Percentiles rank a stretch among this genome's conserved stretches.
Conservation (phyloP, 2,888 invertebrate genomes). For the Monopis laevigella region DNA sequence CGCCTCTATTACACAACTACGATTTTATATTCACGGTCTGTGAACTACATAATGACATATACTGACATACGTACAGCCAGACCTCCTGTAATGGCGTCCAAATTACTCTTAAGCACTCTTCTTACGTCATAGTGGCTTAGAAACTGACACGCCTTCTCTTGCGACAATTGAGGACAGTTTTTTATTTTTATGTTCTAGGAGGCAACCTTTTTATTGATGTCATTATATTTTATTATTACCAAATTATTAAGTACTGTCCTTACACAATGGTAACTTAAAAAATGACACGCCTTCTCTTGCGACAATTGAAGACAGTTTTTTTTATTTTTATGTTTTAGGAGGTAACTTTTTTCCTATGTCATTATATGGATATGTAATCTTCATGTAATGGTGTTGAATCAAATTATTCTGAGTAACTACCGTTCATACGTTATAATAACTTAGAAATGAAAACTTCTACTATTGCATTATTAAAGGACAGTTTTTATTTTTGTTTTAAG, state of each 20-base stretch:
- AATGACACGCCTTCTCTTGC: slow-evolving; percentile 54
- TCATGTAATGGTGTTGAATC: no score
- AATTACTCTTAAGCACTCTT: slow-evolving; percentile 41
- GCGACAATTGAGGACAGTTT: slow-evolving; percentile 59
- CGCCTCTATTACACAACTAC: slow-evolving; percentile 12
- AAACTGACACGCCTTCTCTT: slow-evolving; percentile 52
- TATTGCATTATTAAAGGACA: no score
- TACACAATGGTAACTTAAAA: slow-evolving; percentile 23
- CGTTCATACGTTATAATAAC: slow-evolving; percentile 17
- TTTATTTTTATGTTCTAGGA: no score
- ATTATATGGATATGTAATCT: no score
- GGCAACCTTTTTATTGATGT: no score
- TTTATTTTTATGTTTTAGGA: no score
- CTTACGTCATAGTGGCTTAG: slow-evolving; percentile 21
- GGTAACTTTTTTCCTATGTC: no score
- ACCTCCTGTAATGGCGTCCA: slow-evolving; percentile 37
- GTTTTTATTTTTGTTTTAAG: no score
- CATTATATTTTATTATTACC: no score
- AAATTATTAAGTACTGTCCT: slow-evolving; percentile 35
- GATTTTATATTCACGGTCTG: slow-evolving; percentile 39
- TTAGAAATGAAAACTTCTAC: slow-evolving; percentile 50
- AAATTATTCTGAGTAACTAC: no score
- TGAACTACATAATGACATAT: slow-evolving; percentile 43
- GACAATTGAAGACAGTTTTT: slow-evolving; percentile 59
- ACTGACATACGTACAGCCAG: slow-evolving; percentile 19